Evolutionary conservation across 2,888 invertebrate species (phyloP).

Genomic region (Thelaira solivaga): DNA sequence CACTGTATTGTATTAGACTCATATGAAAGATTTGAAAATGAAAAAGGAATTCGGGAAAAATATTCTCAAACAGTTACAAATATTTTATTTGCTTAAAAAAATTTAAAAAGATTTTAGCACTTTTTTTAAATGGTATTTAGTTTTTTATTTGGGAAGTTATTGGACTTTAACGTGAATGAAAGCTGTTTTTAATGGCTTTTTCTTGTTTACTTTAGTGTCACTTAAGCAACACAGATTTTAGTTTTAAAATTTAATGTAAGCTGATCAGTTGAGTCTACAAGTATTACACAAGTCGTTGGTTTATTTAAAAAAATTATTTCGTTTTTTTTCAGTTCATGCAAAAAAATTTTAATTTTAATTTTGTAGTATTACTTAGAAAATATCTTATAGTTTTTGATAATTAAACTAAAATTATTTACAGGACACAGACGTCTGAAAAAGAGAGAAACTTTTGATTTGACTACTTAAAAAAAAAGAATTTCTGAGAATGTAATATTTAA

Average conservation of each 20-base stretch:
- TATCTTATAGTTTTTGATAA: too few relatives aligned
- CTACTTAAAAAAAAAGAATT: too few relatives aligned
- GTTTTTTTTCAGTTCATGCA: too few relatives aligned
- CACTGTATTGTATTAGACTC: slow-evolving; percentile 14
- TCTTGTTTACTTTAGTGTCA: slow-evolving; percentile 40
- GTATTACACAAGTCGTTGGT: too few relatives aligned
- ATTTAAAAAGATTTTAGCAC: slow-evolving; percentile 28
- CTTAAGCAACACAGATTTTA: slow-evolving; percentile 32
- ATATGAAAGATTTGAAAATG: slow-evolving; percentile 12
- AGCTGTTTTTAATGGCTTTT: slow-evolving; percentile 53
- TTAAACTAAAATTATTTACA: too few relatives aligned
- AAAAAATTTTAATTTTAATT: too few relatives aligned
- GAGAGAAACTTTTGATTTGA: too few relatives aligned
- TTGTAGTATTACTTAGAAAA: too few relatives aligned
- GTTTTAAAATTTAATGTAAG: slow-evolving; percentile 25
- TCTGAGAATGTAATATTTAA: too few relatives aligned
- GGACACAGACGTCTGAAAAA: too few relatives aligned
- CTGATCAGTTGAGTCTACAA: slow-evolving; percentile 7
- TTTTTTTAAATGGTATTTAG: not conserved
- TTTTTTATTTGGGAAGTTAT: slow-evolving; percentile 13
- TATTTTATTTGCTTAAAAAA: slow-evolving; percentile 27
- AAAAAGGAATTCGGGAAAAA: not conserved
- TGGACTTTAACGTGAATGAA: slow-evolving; percentile 31
- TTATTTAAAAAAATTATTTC: too few relatives aligned
- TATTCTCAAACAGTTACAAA: not conserved